Conservation (phyloP, 1,140 invertebrate genomes). For the honey bee (Apis mellifera) region Amel_HAv3.1 CM009943.2:2761501-2762000, state of each 20-base stretch:
- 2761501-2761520: conserved; percentile 58
- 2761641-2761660: too few relatives aligned
- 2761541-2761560: conserved; percentile 76
- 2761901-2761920: neutral
- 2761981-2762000: conserved; percentile 3
- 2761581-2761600: too few relatives aligned
- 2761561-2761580: conserved; percentile 62
- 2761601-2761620: conserved; percentile 1
- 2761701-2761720: neutral
- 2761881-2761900: too few relatives aligned
- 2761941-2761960: conserved; percentile 42
- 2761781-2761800: conserved; percentile 62
- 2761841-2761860: conserved; percentile 51
- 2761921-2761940: conserved; percentile 22
- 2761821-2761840: conserved; percentile 67
- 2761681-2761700: neutral
- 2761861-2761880: conserved; percentile 11
- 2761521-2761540: conserved; percentile 77
- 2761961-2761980: conserved; percentile 33
- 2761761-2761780: conserved; percentile 62
- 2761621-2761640: conserved; percentile 26
- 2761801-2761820: conserved; percentile 67
- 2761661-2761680: neutral
- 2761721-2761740: conserved; percentile 55
- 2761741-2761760: conserved; percentile 56